These are phyloP conservation scores for Fregata magnificens DNA, from an alignment of 2,113 vertebrate species.

Conservation along the genomic window DNA sequence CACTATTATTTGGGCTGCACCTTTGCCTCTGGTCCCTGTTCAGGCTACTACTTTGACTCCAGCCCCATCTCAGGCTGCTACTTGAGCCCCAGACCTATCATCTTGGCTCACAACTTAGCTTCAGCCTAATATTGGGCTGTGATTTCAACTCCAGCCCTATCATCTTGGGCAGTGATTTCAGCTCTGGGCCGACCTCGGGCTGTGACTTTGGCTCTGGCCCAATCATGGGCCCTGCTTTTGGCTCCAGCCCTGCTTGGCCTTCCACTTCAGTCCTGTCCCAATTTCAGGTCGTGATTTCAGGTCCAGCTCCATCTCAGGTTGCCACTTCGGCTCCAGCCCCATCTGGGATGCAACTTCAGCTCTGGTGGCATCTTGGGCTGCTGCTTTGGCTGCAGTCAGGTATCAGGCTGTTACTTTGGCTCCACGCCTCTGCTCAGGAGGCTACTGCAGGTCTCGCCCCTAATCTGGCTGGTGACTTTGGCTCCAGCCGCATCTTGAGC, in stretches of 20 bases:
- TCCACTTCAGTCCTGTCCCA: background rate
- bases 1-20: background rate
- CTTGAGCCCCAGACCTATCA: too few relatives aligned
- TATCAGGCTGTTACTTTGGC: background rate
- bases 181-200: background rate
- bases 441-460: background rate
- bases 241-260: background rate
- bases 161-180: background rate
- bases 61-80: too few relatives aligned
- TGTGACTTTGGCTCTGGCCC: background rate
- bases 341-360: background rate
- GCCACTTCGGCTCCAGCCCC: too few relatives aligned
- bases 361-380: background rate
- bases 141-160: background rate
- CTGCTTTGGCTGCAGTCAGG: background rate
- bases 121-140: too few relatives aligned
- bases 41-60: background rate
- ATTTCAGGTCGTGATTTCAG: background rate
- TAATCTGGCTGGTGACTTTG: background rate
- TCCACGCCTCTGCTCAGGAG: background rate
- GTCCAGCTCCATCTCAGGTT: background rate
- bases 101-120: too few relatives aligned
- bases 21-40: background rate
- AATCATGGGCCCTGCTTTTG: fast-evolving
- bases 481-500: background rate